These are phyloP conservation scores for Anguilla megastoma DNA, from an alignment of 2,797 vertebrate genomes.

Conservation along the genomic window DNA sequence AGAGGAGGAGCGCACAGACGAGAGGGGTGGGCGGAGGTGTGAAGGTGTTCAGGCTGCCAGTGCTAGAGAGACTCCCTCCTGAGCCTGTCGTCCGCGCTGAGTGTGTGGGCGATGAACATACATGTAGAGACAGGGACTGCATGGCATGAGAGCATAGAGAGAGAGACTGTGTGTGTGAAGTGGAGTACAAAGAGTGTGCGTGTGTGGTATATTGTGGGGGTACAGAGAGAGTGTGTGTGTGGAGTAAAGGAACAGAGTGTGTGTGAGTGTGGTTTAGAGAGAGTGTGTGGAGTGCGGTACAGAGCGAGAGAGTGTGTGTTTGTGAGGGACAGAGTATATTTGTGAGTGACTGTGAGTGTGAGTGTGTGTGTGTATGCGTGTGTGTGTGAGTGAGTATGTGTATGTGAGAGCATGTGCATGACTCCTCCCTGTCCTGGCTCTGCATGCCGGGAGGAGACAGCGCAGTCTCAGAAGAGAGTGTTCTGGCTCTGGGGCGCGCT, in stretches of 20 bases:
- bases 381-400: background rate
- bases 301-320: no score
- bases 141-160: background rate
- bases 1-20: constrained; percentile 23
- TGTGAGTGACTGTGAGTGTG: background rate
- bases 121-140: background rate
- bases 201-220: background rate
- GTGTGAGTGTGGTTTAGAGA: no score
- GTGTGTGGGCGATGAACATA: background rate
- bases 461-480: constrained; percentile 8
- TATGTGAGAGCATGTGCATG: background rate
- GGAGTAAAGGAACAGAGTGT: background rate
- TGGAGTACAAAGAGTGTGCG: background rate
- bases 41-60: background rate
- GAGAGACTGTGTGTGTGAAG: background rate
- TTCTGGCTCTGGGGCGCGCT: background rate
- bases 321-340: no score
- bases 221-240: background rate
- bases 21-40: background rate
- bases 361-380: background rate
- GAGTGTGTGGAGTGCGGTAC: no score
- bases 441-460: constrained; percentile 15
- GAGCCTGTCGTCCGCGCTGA: background rate
- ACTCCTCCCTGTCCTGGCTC: background rate
- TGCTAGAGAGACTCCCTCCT: background rate